Evolutionary conservation across 2,888 invertebrate species (phyloP), one percentile per base, ranked within the genome.

Genomic region (Galeopsomyia nigrocyanea): DNA sequence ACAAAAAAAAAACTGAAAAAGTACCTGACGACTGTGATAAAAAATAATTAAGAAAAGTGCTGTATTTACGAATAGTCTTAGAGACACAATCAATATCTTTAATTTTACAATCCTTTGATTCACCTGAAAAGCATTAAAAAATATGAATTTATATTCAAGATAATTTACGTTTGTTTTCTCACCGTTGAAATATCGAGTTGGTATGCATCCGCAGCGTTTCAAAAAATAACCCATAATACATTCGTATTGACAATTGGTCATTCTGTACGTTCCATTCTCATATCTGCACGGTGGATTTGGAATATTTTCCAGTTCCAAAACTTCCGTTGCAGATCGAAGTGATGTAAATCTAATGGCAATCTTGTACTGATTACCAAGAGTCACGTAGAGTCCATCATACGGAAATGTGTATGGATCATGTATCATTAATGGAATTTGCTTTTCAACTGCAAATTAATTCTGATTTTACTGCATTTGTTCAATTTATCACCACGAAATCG

Each of bases 221-320:
- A 47, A 3, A 22, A 61, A 47, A 21, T 61, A 49, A n/a, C 2
- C 1, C 16, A 13, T 3, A 17, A 39, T 19, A 49, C 61, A 61
- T 3, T 39, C 14, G 2, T 14, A 19, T n/a, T 47, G 47, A 61
- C 61, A 61, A 16, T 47, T 61, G 31, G 19, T 21, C 3, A 21
- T 49, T 49, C 21, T 61, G 13, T 61, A 61, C 6, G 16, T 21
- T 5, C 49, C 61, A 16, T 49, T 22, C 7, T 61, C 16, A 49
- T 47, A 21, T 17, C 21, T 49, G 21, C 61, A 61, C 2, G 61
- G 61, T 49, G 61, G 49, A 61, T 61, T 61, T 9, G 19, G 19
- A 14, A 17, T 21, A 49, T 61, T 47, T 49, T 61, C 61, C 7
- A 49, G 19, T 0, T 46, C 22, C 16, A 61, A 16, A 2, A 61